Evolutionary conservation across 2,888 invertebrate genomes (phyloP).

Genomic region (Calliopum simillimum): DNA sequence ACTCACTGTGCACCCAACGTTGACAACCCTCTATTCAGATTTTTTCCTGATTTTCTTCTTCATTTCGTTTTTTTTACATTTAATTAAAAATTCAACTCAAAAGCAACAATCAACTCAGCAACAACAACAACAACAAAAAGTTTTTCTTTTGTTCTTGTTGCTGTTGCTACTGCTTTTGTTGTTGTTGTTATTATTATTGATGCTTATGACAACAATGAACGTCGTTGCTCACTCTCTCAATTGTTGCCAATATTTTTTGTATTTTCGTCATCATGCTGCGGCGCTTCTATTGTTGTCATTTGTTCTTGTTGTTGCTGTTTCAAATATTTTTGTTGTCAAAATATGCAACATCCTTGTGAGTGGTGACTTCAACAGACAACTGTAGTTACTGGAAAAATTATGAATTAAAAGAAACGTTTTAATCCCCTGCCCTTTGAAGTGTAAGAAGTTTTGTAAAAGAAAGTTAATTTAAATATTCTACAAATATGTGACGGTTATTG

Average conservation of each 20-base stretch:
- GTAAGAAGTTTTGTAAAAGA: too few relatives aligned
- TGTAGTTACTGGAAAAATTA: background rate
- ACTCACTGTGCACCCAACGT: background rate
- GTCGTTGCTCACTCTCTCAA: background rate
- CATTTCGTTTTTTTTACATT: slow-evolving; percentile 14
- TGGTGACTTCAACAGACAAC: slow-evolving; percentile 16
- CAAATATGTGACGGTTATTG: too few relatives aligned
- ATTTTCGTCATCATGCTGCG: background rate
- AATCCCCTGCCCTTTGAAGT: too few relatives aligned
- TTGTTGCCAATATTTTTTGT: slow-evolving; percentile 26
- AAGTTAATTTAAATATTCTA: too few relatives aligned
- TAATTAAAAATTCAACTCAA: slow-evolving; percentile 30
- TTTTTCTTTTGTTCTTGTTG: slow-evolving; percentile 11
- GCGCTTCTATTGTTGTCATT: background rate
- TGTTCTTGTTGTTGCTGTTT: slow-evolving; percentile 20
- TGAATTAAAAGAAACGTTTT: background rate
- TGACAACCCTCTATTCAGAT: background rate
- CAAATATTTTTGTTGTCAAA: background rate
- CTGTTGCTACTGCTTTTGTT: slow-evolving; percentile 3
- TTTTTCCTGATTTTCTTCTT: background rate
- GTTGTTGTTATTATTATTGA: slow-evolving; percentile 16
- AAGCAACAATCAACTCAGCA: background rate
- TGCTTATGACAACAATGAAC: slow-evolving; percentile 14
- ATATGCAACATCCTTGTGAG: background rate
- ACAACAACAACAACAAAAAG: background rate